phyloP scores from a whole-genome alignment of 2,113 vertebrate genomes.

The Nansenia antarctica region DNA sequence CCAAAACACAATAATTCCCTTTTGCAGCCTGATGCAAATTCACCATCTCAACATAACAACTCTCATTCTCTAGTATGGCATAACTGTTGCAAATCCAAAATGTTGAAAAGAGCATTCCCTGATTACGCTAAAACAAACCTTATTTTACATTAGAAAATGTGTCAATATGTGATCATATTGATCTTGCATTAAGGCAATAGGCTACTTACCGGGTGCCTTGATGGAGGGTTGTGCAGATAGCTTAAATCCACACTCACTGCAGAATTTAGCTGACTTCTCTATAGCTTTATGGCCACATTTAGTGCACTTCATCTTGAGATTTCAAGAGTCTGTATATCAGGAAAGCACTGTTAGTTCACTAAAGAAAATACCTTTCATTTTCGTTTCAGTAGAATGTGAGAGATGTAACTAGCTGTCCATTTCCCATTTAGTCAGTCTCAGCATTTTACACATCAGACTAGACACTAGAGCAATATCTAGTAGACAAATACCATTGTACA shows the following conservation, averaged over 20 bases:
- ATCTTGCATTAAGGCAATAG: not conserved
- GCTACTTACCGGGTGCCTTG: conserved; percentile 41
- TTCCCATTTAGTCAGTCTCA: no score
- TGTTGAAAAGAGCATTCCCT: no score
- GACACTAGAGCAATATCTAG: no score
- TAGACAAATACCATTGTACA: no score
- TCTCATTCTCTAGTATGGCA: not conserved
- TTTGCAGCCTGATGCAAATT: not conserved
- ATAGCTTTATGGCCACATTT: not conserved
- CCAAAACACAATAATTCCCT: not conserved
- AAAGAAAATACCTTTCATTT: conserved; percentile 44
- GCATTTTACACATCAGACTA: no score
- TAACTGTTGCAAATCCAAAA: no score
- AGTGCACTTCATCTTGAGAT: conserved; percentile 69
- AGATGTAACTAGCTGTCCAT: not conserved
- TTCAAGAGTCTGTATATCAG: not conserved
- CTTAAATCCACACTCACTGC: conserved; percentile 59
- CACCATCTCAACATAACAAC: no score
- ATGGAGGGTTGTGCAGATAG: conserved; percentile 12
- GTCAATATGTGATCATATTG: not conserved
- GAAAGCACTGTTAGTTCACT: no score
- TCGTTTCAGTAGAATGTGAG: conserved; percentile 3
- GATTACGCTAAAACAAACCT: not conserved
- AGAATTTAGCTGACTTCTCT: conserved; percentile 65
- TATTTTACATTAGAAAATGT: not conserved